Conservation (phyloP, 2,113 vertebrate species). For the Oreotrochilus melanogaster region DNA sequence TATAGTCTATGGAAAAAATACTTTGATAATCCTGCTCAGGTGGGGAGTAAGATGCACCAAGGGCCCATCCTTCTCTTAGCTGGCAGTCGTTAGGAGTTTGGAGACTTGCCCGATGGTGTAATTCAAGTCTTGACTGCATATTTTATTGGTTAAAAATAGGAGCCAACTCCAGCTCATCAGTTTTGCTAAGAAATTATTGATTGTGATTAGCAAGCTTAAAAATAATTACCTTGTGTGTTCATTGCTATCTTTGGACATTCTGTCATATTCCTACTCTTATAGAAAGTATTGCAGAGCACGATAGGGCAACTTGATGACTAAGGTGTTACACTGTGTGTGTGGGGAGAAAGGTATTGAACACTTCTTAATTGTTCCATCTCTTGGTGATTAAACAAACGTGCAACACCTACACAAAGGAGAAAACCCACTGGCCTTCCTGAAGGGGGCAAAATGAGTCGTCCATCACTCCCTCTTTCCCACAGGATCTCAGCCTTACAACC, state of each 20-base stretch:
- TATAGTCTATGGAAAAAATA: background rate
- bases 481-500: background rate
- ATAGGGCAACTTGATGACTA: slow-evolving; percentile 16
- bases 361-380: slow-evolving; percentile 35
- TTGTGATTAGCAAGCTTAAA: slow-evolving; percentile 75
- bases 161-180: slow-evolving; percentile 71
- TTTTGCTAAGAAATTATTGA: slow-evolving; percentile 73
- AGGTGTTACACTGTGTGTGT: background rate
- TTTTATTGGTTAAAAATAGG: slow-evolving; percentile 71
- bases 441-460: background rate
- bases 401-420: background rate
- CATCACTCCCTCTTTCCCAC: background rate
- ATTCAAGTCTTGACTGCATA: slow-evolving; percentile 66
- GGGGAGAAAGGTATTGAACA: background rate
- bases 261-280: slow-evolving; percentile 62
- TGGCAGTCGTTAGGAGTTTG: slow-evolving; percentile 62
- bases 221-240: slow-evolving; percentile 72
- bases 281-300: slow-evolving; percentile 50
- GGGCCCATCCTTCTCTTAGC: slow-evolving; percentile 39
- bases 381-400: background rate
- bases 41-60: slow-evolving; percentile 32
- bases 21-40: background rate
- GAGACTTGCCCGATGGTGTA: slow-evolving; percentile 49
- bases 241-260: slow-evolving; percentile 70
- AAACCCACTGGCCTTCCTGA: background rate